Conservation (phyloP, 1,140 invertebrate species). For the Drosophila biarmipes region DNA sequence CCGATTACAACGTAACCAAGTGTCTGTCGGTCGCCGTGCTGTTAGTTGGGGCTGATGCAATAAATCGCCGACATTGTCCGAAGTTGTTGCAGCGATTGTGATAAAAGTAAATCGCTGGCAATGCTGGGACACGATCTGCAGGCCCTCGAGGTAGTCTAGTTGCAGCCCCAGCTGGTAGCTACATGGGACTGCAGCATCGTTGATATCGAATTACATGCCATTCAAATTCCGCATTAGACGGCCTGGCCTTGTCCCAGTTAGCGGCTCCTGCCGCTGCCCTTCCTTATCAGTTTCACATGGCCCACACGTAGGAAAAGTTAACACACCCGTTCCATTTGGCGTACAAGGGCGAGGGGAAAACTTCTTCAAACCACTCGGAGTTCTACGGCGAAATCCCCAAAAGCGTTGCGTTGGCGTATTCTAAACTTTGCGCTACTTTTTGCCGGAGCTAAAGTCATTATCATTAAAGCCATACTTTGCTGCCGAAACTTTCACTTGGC, state of each 20-base stretch:
- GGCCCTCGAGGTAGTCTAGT: conserved; percentile 12
- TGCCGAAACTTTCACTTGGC: conserved; percentile 67
- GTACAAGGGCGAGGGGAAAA: conserved; percentile 38
- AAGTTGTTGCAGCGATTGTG: conserved; percentile 51
- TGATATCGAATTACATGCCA: conserved; percentile 27
- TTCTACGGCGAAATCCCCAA: conserved; percentile 68
- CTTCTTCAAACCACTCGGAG: conserved; percentile 63
- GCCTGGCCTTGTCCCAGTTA: conserved; percentile 51
- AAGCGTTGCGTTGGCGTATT: conserved; percentile 76
- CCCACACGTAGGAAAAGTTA: conserved; percentile 71
- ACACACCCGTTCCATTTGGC: conserved; percentile 37
- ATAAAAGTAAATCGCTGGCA: conserved; percentile 71
- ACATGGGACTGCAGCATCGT: conserved; percentile 1
- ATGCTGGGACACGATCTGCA: conserved; percentile 30
- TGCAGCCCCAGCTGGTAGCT: conserved; percentile 1
- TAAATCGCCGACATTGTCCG: conserved; percentile 72
- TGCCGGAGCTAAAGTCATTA: conserved; percentile 77
- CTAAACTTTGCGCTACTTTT: conserved; percentile 78
- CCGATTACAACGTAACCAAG: conserved; percentile 69
- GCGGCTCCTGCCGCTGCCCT: conserved; percentile 8
- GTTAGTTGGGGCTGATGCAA: conserved; percentile 62
- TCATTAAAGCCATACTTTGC: conserved; percentile 80
- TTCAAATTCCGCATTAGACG: conserved; percentile 20
- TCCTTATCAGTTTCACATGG: conserved; percentile 73
- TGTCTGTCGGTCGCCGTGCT: conserved; percentile 43